phyloP scores from a whole-genome alignment of 2,113 vertebrate species.

The Lampris megalopsis region DNA sequence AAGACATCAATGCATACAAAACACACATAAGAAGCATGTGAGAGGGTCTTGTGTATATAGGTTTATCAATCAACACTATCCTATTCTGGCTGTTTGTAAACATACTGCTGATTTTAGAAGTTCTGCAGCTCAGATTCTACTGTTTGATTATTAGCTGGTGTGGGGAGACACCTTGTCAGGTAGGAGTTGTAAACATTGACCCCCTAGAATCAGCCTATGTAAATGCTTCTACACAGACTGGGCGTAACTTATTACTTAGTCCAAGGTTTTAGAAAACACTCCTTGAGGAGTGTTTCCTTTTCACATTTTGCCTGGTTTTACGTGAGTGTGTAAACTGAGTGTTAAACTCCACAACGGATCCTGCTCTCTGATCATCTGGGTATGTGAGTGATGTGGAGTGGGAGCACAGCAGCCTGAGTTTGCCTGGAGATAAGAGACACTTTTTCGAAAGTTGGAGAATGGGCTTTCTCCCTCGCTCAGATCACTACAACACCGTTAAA shows the following conservation, averaged over 20 bases:
- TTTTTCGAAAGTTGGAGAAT: too few relatives aligned
- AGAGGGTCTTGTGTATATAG: constrained; percentile 66
- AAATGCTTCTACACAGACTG: not conserved
- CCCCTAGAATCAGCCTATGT: not conserved
- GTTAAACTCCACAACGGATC: too few relatives aligned
- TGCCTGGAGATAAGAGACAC: too few relatives aligned
- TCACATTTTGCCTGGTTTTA: not conserved
- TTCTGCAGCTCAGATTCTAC: constrained; percentile 19
- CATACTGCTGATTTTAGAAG: constrained; percentile 39
- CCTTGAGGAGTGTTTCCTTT: constrained; percentile 13
- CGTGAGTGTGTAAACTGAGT: too few relatives aligned
- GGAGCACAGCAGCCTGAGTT: too few relatives aligned
- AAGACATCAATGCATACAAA: not conserved
- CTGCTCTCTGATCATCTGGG: too few relatives aligned
- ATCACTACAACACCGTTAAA: too few relatives aligned
- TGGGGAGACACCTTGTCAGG: constrained; percentile 29
- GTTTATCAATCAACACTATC: constrained; percentile 66
- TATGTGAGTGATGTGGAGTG: too few relatives aligned
- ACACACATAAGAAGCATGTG: constrained; percentile 65
- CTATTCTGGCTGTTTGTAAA: constrained; percentile 58
- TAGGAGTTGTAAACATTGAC: constrained; percentile 38
- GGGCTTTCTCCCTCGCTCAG: too few relatives aligned
- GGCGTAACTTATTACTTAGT: constrained; percentile 52
- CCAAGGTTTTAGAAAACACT: constrained; percentile 30
- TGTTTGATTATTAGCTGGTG: constrained; percentile 23